Evolutionary conservation across 2,888 invertebrate genomes (phyloP).

Genomic region (Hydriomena furcata): DNA sequence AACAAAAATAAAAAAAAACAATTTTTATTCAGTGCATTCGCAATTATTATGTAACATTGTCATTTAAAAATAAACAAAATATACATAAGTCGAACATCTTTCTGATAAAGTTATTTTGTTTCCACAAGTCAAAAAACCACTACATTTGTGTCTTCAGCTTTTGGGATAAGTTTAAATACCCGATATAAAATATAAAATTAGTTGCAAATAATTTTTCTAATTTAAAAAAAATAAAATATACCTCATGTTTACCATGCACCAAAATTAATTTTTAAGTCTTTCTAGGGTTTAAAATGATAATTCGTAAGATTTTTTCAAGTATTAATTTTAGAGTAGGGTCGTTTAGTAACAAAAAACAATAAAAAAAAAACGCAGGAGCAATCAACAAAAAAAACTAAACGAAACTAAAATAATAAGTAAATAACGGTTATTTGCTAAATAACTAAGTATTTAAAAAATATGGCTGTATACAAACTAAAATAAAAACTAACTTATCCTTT

Average conservation of each 20-base stretch:
- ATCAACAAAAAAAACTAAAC: slow-evolving; percentile 28
- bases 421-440: slow-evolving; percentile 12
- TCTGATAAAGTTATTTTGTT: too few relatives aligned
- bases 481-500: slow-evolving; percentile 55
- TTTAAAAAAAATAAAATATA: slow-evolving; percentile 61
- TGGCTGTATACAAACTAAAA: slow-evolving; percentile 34
- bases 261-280: slow-evolving; percentile 71
- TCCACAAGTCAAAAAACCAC: too few relatives aligned
- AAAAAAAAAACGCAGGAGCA: slow-evolving; percentile 3
- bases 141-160: too few relatives aligned
- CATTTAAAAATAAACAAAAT: too few relatives aligned
- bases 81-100: too few relatives aligned
- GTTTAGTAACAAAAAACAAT: slow-evolving; percentile 41
- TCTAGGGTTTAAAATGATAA: slow-evolving; percentile 52
- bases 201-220: slow-evolving; percentile 34
- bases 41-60: too few relatives aligned
- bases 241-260: slow-evolving; percentile 83
- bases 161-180: too few relatives aligned
- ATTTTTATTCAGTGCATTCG: too few relatives aligned
- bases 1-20: too few relatives aligned
- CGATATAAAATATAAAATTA: too few relatives aligned
- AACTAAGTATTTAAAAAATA: slow-evolving; percentile 29
- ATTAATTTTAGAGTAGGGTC: slow-evolving; percentile 61
- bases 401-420: slow-evolving; percentile 14
- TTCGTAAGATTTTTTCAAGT: slow-evolving; percentile 58